These are phyloP conservation scores for Dicyrtomina minuta DNA, from an alignment of 2,888 invertebrate genomes.

Conservation along the genomic window DNA sequence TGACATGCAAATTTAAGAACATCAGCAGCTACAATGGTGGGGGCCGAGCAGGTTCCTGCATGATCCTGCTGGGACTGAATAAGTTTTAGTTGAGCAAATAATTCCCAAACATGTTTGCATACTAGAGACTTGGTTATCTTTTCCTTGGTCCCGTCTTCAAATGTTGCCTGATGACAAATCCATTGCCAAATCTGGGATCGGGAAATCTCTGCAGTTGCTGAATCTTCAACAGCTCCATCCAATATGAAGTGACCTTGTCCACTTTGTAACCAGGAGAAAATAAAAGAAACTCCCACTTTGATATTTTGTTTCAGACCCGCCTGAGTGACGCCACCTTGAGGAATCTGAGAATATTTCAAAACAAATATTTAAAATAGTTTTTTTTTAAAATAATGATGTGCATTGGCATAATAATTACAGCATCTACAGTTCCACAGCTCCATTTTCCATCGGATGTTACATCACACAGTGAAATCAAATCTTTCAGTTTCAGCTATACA, in stretches of 20 bases:
- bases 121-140: slow-evolving; percentile 61
- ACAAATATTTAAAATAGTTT: not conserved
- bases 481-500: no score
- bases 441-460: no score
- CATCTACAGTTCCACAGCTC: no score
- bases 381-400: slow-evolving; percentile 4
- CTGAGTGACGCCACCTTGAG: slow-evolving; percentile 66
- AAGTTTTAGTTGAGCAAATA: slow-evolving; percentile 56
- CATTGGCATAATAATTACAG: no score
- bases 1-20: slow-evolving; percentile 56
- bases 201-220: slow-evolving; percentile 74
- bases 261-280: slow-evolving; percentile 67
- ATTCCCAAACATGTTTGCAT: slow-evolving; percentile 58
- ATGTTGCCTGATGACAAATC: slow-evolving; percentile 63
- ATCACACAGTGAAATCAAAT: not conserved
- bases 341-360: slow-evolving; percentile 56
- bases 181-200: slow-evolving; percentile 74
- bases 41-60: slow-evolving; percentile 34
- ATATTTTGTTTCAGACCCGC: slow-evolving; percentile 67
- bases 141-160: slow-evolving; percentile 61
- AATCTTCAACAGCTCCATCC: slow-evolving; percentile 69
- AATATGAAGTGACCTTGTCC: slow-evolving; percentile 69
- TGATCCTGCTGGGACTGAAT: slow-evolving; percentile 53
- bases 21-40: slow-evolving; percentile 10
- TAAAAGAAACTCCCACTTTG: slow-evolving; percentile 66